Conservation (phyloP, 2,888 invertebrate genomes). For the Chesias legatella region DNA sequence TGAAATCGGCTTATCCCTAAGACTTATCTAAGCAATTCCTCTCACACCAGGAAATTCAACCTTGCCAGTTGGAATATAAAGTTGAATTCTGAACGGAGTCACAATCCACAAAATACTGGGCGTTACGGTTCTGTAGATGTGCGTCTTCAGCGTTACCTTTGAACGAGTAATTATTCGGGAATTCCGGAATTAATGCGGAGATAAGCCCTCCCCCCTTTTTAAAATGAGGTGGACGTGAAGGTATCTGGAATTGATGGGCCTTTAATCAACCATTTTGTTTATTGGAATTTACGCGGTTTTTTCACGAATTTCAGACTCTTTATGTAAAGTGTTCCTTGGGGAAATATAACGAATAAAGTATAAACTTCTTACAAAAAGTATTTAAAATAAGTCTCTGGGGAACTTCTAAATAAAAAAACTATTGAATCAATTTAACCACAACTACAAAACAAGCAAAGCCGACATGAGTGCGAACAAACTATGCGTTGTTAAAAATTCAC, state of each 20-base stretch:
- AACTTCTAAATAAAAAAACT: constrained; percentile 3
- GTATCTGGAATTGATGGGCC: constrained; percentile 43
- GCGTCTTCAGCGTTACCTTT: constrained; percentile 64
- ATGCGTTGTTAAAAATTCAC: constrained; percentile 65
- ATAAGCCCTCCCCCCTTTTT: constrained; percentile 54
- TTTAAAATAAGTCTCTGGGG: neutral
- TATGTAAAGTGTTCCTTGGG: too few species aligned
- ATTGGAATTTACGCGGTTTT: constrained; percentile 27
- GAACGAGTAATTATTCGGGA: constrained; percentile 73
- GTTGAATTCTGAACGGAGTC: constrained; percentile 32
- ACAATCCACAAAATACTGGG: constrained; percentile 41
- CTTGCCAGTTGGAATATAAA: constrained; percentile 34
- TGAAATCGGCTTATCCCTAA: constrained; percentile 72
- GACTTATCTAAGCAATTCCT: constrained; percentile 45
- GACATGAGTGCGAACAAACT: constrained; percentile 24
- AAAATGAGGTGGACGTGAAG: constrained; percentile 39
- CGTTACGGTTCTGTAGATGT: constrained; percentile 46
- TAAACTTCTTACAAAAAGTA: too few species aligned
- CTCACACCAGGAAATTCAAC: constrained; percentile 38
- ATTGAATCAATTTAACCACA: constrained; percentile 9
- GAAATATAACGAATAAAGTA: too few species aligned
- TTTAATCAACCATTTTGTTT: constrained; percentile 38
- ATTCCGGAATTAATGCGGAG: constrained; percentile 72
- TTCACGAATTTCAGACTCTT: neutral
- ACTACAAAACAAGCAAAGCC: constrained; percentile 11